Evolutionary conservation across 2,888 invertebrate species (phyloP), one percentile per base, ranked within the genome.

Genomic region (Rugalucina vietnamica): DNA sequence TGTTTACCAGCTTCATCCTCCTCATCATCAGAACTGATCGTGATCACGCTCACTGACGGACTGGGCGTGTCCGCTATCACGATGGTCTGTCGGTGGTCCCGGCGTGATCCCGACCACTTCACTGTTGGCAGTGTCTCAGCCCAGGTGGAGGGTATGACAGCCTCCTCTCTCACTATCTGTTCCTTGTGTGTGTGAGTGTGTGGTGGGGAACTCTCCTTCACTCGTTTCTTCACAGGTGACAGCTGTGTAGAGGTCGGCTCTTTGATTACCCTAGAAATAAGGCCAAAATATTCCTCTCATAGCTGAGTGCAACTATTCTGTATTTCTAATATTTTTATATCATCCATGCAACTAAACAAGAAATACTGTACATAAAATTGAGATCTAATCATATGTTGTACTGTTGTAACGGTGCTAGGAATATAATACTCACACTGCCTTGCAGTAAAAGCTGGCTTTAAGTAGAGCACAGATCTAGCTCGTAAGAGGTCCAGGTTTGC

Each of bases 31-130:
- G 99, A 99, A 27, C 98, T 98, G 92, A 98, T 98, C 60, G 98
- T 99, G 93, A 99, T 99, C 91, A 99, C 98, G 80, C 98, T 98
- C 74, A 98, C 98, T 69, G 98, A 97, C 2, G 98, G 98, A 39
- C 98, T 98, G 0, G 99, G 99, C 36, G 99, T 98, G 95, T 98
- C 98, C 90, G 98, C 97, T 92, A 99, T 98, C 80, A 98, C 98
- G 94, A 99, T 98, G 24, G 98, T 98, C 93, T 98, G 98, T 91
- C 97, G 97, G 57, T 89, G 89, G 73, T 90, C 89, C 14, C 87
- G 77, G 21, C 87, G 80, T 1, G 85, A 86, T 5, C 88, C 79
- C 1, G 86, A 73, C 81, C 85, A 90, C 32, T 85, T 85, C 49
- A 87, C 86, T n/a, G 84, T 82, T 0, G 88, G 85, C 21, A 86